Percentiles rank a stretch among this genome's conserved stretches.
These are phyloP conservation scores for Drosophila sulfurigaster DNA, from an alignment of 1,140 invertebrate species.

Conservation along the genomic window DNA sequence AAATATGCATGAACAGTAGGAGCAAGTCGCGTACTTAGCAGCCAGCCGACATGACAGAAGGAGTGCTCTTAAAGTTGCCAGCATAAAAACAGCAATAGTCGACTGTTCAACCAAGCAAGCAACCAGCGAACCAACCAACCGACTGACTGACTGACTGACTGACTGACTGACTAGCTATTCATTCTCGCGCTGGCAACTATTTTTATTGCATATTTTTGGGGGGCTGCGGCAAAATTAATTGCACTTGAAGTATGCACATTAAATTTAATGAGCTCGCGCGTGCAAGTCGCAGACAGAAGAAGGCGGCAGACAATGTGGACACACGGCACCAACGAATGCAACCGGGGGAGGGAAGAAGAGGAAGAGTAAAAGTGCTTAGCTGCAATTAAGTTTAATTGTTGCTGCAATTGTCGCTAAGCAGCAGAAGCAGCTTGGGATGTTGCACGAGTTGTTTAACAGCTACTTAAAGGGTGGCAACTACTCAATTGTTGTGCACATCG, in stretches of 20 bases:
- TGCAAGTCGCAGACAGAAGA: slow-evolving; percentile 4
- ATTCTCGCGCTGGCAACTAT: slow-evolving; percentile 64
- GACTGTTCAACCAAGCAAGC: not conserved
- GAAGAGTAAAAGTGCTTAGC: slow-evolving; percentile 46
- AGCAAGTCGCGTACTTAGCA: slow-evolving; percentile 33
- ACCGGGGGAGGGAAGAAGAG: not conserved
- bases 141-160: not conserved
- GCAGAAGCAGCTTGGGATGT: slow-evolving; percentile 35
- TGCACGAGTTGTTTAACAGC: slow-evolving; percentile 71
- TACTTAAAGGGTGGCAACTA: slow-evolving; percentile 62
- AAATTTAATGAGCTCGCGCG: slow-evolving; percentile 71
- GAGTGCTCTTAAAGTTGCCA: slow-evolving; percentile 38
- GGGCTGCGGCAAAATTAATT: slow-evolving; percentile 71
- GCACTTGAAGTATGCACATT: slow-evolving; percentile 78
- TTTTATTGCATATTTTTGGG: slow-evolving; percentile 78
- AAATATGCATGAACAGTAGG: slow-evolving; percentile 62
- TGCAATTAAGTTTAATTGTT: slow-evolving; percentile 77
- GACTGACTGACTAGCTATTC: slow-evolving; percentile 28
- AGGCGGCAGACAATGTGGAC: slow-evolving; percentile 6
- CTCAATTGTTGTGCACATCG: slow-evolving; percentile 69
- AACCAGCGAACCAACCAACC: not conserved
- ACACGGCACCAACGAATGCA: not conserved
- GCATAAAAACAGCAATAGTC: slow-evolving; percentile 42
- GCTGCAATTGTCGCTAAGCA: slow-evolving; percentile 68
- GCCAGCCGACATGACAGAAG: slow-evolving; percentile 29